phyloP scores from a whole-genome alignment of 2,797 vertebrate genomes.

The Etheostoma nigrum region DNA sequence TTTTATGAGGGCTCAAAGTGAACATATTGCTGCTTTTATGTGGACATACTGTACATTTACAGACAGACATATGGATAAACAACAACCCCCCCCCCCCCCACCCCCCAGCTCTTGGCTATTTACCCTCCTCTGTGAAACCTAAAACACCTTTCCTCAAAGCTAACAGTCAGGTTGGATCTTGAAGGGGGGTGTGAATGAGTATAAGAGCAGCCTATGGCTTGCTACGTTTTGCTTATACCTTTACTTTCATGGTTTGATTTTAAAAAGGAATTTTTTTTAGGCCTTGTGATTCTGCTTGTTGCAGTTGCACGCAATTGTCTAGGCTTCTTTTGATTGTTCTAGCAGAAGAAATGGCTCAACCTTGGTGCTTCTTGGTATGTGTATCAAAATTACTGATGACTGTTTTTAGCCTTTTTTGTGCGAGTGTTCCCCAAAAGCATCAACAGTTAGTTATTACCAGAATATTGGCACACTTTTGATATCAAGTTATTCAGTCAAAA shows the following conservation, averaged over 20 bases:
- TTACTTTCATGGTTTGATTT: not conserved
- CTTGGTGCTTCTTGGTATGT: not conserved
- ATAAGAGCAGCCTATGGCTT: not conserved
- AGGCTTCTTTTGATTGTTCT: not conserved
- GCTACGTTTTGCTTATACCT: not conserved
- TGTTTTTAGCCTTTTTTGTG: not conserved
- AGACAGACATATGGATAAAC: not conserved
- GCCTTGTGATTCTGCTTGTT: slow-evolving; percentile 5
- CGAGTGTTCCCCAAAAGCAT: not conserved
- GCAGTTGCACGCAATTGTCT: not conserved
- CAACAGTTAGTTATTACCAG: not conserved
- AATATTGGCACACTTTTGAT: not conserved
- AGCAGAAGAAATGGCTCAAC: not conserved
- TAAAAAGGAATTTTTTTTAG: not conserved
- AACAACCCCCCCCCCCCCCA: not conserved
- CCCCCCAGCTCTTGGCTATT: slow-evolving; percentile 32
- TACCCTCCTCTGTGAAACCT: slow-evolving; percentile 13
- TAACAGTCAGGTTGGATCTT: slow-evolving; percentile 1
- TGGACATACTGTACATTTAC: slow-evolving; percentile 5
- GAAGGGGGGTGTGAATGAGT: not conserved
- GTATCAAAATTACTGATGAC: not conserved
- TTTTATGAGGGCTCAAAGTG: not conserved
- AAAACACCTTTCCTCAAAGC: slow-evolving; percentile 18
- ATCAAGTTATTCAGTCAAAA: not conserved
- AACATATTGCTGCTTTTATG: not conserved